Percentiles rank a stretch among this genome's conserved stretches.
Conservation (phyloP, 2,797 vertebrate genomes). For the Amniataba percoides region DNA sequence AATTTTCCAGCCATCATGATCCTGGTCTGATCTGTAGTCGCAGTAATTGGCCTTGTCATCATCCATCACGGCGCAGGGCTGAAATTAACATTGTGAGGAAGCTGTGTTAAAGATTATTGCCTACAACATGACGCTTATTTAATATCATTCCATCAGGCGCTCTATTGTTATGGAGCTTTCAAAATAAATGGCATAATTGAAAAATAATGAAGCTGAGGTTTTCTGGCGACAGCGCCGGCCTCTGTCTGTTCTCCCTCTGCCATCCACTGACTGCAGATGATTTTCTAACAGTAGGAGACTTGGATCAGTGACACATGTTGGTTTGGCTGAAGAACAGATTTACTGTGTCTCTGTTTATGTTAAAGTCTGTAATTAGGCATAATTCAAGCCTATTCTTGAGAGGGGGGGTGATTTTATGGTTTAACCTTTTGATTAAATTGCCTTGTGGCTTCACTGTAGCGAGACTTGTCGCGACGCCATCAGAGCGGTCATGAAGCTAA, state of each 20-base stretch:
- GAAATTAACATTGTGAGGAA: neutral
- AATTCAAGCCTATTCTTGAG: neutral
- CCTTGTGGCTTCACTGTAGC: slow-evolving; percentile 4
- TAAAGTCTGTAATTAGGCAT: slow-evolving; percentile 6
- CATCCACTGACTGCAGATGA: neutral
- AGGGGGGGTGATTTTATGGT: neutral
- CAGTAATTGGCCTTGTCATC: neutral
- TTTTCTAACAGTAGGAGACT: slow-evolving; percentile 8
- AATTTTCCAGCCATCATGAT: neutral
- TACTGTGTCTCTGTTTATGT: neutral
- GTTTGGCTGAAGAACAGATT: slow-evolving; percentile 1
- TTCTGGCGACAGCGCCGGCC: neutral
- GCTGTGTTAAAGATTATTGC: neutral
- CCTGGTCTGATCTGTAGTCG: neutral
- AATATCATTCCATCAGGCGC: neutral
- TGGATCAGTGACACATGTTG: neutral
- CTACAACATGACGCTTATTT: neutral
- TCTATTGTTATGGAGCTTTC: slow-evolving; percentile 8
- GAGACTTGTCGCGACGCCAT: neutral
- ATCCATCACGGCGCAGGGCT: neutral
- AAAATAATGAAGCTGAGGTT: slow-evolving; percentile 22
- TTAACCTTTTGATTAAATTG: neutral
- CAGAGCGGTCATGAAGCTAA: slow-evolving; percentile 1
- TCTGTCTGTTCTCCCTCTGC: neutral
- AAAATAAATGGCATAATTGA: slow-evolving; percentile 7